These are phyloP conservation scores for Periparus ater DNA, from an alignment of 2,797 vertebrate species.

Conservation along the genomic window DNA sequence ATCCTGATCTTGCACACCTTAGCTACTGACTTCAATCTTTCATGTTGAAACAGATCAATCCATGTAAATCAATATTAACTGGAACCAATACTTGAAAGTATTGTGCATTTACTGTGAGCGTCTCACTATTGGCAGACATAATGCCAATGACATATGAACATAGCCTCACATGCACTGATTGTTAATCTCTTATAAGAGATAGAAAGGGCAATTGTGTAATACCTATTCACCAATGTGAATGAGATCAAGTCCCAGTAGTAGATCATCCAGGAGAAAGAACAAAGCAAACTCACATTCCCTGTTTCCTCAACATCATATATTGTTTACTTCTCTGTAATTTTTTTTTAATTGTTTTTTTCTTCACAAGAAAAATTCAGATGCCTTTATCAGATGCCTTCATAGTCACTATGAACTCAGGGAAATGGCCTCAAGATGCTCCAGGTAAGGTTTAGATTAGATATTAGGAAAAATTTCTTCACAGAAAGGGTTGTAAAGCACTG, in stretches of 20 bases:
- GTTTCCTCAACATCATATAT: not conserved
- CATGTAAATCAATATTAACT: not conserved
- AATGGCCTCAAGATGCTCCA: not conserved
- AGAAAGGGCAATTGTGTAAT: not conserved
- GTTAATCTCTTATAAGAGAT: not conserved
- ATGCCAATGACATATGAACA: not conserved
- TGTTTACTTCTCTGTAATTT: not conserved
- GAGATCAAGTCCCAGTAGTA: not conserved
- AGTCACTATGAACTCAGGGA: not conserved
- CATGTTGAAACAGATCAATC: not conserved
- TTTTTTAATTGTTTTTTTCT: not conserved
- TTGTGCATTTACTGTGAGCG: not conserved
- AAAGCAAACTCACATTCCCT: not conserved
- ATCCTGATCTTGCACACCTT: not conserved
- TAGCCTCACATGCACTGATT: not conserved
- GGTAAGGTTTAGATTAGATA: not conserved
- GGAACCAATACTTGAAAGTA: not conserved
- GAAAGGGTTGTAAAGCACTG: not conserved
- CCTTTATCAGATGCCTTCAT: not conserved
- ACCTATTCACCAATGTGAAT: not conserved
- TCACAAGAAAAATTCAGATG: not conserved
- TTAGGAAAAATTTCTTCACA: not conserved
- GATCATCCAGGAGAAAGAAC: not conserved
- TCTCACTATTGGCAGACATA: not conserved
- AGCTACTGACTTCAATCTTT: not conserved